Evolutionary conservation across 2,113 vertebrate species (phyloP).

Genomic region (Alethe castanea): DNA sequence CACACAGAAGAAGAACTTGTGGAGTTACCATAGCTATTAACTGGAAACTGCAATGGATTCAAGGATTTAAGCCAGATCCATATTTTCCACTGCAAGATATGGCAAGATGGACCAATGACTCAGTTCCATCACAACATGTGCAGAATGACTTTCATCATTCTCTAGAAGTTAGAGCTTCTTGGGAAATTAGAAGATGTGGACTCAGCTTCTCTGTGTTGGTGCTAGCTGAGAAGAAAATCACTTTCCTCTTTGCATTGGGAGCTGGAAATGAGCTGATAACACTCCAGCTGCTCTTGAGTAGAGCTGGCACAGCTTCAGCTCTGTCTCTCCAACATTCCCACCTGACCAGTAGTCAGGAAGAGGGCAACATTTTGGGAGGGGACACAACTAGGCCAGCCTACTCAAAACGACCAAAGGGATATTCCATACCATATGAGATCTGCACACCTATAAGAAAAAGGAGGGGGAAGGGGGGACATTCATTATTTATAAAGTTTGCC

Average conservation of each 20-base stretch:
- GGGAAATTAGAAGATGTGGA: background rate
- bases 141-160: background rate
- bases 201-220: background rate
- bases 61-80: background rate
- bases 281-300: background rate
- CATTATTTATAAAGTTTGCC: background rate
- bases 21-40: background rate
- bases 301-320: rapidly evolving
- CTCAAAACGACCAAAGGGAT: background rate
- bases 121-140: background rate
- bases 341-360: background rate
- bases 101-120: background rate
- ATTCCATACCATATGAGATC: background rate
- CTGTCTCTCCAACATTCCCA: background rate
- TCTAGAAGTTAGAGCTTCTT: background rate
- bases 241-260: background rate
- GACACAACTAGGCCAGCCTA: background rate
- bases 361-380: background rate
- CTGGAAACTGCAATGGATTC: background rate
- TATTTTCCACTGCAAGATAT: background rate
- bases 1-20: background rate
- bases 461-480: background rate
- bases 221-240: background rate
- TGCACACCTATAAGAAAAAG: background rate
- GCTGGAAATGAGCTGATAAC: background rate